Evolutionary conservation across 2,888 invertebrate genomes (phyloP).

Genomic region (Brachypalpus laphriformis): DNA sequence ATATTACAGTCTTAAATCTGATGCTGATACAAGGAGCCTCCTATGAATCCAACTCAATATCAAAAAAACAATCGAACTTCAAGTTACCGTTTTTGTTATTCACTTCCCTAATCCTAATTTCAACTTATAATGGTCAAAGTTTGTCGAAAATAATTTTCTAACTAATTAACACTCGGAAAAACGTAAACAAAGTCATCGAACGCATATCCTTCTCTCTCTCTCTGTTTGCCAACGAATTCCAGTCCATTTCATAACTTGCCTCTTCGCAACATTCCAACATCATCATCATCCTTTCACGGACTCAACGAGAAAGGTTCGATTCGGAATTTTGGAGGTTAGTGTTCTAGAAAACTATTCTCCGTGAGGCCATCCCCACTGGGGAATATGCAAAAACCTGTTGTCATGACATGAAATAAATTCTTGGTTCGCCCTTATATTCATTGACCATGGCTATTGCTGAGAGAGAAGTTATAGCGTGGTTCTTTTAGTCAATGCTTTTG

Average conservation of each 20-base stretch:
- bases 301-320: not conserved
- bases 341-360: slow-evolving; percentile 27
- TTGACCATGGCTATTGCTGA: not conserved
- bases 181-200: slow-evolving; percentile 30
- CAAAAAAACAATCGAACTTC: not conserved
- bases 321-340: slow-evolving; percentile 10
- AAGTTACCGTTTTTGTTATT: not conserved
- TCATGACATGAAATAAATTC: slow-evolving; percentile 60
- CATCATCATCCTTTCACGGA: not conserved
- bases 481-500: slow-evolving; percentile 30
- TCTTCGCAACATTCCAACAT: not conserved
- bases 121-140: slow-evolving; percentile 23
- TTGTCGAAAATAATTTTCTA: slow-evolving; percentile 12
- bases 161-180: slow-evolving; percentile 27
- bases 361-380: not conserved
- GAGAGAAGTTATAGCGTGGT: slow-evolving; percentile 3
- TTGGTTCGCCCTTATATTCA: slow-evolving; percentile 20
- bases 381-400: slow-evolving; percentile 62
- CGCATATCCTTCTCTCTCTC: slow-evolving; percentile 1
- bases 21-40: not conserved
- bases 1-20: too few species aligned
- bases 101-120: not conserved
- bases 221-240: not conserved
- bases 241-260: not conserved
- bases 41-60: not conserved